Base-by-base conservation (phyloP, 1,140 invertebrate genomes). In the Holotrichia oblita region DNA sequence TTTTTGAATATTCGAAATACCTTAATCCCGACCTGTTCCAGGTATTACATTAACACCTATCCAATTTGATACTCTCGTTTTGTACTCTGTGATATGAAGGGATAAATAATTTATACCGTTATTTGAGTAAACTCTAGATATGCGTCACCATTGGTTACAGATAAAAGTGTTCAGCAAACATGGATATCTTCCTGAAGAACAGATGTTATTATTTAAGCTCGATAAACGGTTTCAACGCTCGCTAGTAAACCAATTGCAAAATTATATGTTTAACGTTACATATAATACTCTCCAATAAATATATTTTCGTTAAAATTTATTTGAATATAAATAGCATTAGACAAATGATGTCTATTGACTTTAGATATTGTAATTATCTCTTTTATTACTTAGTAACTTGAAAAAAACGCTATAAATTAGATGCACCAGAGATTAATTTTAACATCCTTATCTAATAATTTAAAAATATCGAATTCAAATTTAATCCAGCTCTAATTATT, bases 51-150 rank as follows among this genome's bases (percentile, higher is more conserved):
- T 22, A 69, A 69, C 6, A 69, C 61, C 61, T 69, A 22, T 17
- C 61, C 61, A 69, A 22, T 69, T 69, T 69, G 22, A 69, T 69
- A 24, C 61, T 55, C 48, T n/a, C 12, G n/a, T 14, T 55, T 55
- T 69, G 61, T 24, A 69, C 22, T 6, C 4, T 24, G 17, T 69
- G 61, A 69, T 69, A 69, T 12, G 14, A 22, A 3, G 12, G 61
- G 27, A 69, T 69, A 69, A 69, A 69, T 34, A 69, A 69, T 69
- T 69, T 69, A 24, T 34, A 34, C 22, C 27, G 61, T 69, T 69
- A 69, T 69, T 69, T 69, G 22, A 22, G 61, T 24, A 34, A 69
- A 69, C 61, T 27, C n/a, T 6, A 17, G 17, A 61, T 22, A 69
- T 69, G 61, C 27, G 22, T 27, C 61, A 69, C 7, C 12, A 69